phyloP scores from a whole-genome alignment of 2,888 invertebrate species.

The Nomada flava region DNA sequence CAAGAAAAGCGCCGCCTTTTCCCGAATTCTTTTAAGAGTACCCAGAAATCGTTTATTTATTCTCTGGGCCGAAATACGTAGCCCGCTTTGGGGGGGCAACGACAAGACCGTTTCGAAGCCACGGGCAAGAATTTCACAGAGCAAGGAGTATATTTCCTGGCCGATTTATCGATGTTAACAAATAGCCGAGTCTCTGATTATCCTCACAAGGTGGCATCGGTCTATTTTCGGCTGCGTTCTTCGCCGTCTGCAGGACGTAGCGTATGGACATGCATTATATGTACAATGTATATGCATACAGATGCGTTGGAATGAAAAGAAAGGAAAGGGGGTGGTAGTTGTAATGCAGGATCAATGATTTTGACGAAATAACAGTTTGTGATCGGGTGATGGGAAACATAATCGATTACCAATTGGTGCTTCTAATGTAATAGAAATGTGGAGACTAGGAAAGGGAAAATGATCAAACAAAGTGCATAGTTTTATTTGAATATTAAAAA shows the following conservation, averaged over 20 bases:
- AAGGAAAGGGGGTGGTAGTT: neutral
- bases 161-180: constrained; percentile 23
- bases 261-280: neutral
- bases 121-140: neutral
- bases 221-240: constrained; percentile 46
- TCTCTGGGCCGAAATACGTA: constrained; percentile 25
- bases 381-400: too few relatives aligned
- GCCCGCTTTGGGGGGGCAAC: neutral
- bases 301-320: neutral
- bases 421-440: too few relatives aligned
- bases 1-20: constrained; percentile 61
- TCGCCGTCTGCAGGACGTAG: constrained; percentile 25
- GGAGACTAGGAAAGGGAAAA: too few relatives aligned
- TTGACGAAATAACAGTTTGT: too few relatives aligned
- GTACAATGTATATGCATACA: neutral
- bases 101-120: neutral
- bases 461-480: too few relatives aligned
- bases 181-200: constrained; percentile 31
- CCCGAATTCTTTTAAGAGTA: constrained; percentile 39
- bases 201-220: constrained; percentile 36
- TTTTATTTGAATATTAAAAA: too few relatives aligned
- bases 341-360: too few relatives aligned
- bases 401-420: too few relatives aligned
- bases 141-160: neutral
- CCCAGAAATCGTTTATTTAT: constrained; percentile 44